Evolutionary conservation across 2,113 vertebrate genomes (phyloP), one percentile per base, ranked within the genome.

Genomic region (Oreochromis niloticus): DNA sequence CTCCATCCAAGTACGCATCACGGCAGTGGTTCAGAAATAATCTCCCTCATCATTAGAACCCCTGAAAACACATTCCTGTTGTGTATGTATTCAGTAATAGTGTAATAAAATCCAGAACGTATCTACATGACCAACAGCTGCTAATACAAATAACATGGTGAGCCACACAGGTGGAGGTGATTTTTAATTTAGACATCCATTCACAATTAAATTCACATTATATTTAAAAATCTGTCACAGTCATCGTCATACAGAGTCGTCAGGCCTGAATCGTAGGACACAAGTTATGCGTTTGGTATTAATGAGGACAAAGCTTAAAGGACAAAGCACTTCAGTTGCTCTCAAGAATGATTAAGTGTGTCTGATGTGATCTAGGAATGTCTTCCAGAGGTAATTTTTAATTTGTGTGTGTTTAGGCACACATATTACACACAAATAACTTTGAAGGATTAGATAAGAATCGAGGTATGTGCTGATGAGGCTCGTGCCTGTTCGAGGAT

Each of bases 221-320:
- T 73, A 27, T 48, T 9, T 5, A 30, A 48, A 46, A 73, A 24
- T 17, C 39, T 27, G 66, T 32, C 39, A 3, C 12, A 16, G 39
- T 73, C 39, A 0, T 27, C 7, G 0, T 71, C 36, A 22, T 71
- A 4, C 36, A 73, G 7, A 46, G 16, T 1, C 0, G 41, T 73
- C 68, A 27, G 14, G 14, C 0, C 22, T 46, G 8, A 27, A 46
- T 16, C 2, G 14, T 2, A 46, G 22, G 6, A 57, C 7, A 30
- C 2, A 0, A 5, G 17, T n/a, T 22, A 7, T 39, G 34, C 2
- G 8, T 46, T 46, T 43, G 22, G n/a, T 43, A 43, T 71, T 43
- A 43, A 24, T 24, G 36, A 68, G n/a, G 66, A 71, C n/a, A 41
- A 24, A 22, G 12, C 4, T 43, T 7, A 73, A 24, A 73, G 66